These are phyloP conservation scores for Tonatia bakeri DNA, from an alignment of 2,113 vertebrate species.

Conservation along the genomic window DNA sequence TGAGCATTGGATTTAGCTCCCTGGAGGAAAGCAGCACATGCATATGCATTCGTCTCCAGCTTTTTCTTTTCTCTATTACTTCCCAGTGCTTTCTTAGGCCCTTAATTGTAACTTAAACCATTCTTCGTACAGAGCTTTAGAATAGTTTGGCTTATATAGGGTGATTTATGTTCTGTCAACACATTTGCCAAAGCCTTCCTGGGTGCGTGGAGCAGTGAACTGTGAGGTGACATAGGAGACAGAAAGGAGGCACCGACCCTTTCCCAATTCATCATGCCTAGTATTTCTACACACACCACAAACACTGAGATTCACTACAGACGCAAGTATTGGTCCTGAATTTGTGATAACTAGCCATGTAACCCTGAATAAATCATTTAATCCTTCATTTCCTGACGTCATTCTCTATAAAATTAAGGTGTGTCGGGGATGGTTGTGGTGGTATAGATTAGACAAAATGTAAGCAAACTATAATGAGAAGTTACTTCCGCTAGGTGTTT, in stretches of 20 bases:
- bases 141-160: not conserved
- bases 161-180: not conserved
- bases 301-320: not conserved
- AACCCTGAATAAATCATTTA: not conserved
- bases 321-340: not conserved
- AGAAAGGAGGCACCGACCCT: not conserved
- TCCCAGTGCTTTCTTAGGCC: constrained; percentile 38
- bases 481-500: not conserved
- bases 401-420: not conserved
- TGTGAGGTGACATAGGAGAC: rapidly evolving
- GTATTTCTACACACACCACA: not conserved
- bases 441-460: not conserved
- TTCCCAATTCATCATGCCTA: not conserved
- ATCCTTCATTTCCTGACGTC: not conserved
- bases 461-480: not conserved
- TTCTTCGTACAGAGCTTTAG: not conserved
- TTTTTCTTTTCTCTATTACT: constrained; percentile 8
- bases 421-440: rapidly evolving
- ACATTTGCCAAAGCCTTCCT: not conserved
- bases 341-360: not conserved
- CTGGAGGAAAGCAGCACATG: constrained; percentile 52
- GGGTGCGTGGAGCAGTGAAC: not conserved
- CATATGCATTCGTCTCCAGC: constrained; percentile 46
- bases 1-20: constrained; percentile 70
- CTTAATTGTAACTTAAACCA: constrained; percentile 51